phyloP scores from a whole-genome alignment of 2,113 vertebrate genomes.

The Gymnogyps californianus region DNA sequence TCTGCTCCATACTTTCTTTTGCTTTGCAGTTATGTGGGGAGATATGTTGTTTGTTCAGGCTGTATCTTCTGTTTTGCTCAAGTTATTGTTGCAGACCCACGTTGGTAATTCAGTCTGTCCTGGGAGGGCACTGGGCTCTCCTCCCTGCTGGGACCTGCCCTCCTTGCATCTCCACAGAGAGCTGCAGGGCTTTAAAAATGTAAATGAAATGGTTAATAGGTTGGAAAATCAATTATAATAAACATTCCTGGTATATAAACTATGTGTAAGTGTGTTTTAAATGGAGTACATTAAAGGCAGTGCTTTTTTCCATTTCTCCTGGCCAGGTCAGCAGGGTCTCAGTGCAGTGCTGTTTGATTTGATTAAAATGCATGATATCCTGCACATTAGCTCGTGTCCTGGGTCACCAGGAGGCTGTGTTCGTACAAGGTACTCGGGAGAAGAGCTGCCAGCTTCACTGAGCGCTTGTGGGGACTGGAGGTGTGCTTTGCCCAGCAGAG shows the following conservation, averaged over 20 bases:
- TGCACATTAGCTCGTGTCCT: neutral
- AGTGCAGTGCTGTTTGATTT: conserved; percentile 20
- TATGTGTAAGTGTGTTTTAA: conserved; percentile 46
- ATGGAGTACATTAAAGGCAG: conserved; percentile 57
- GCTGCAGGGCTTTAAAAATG: conserved; percentile 16
- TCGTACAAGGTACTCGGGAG: neutral
- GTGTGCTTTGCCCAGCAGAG: neutral
- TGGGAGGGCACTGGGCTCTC: neutral
- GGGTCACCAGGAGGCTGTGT: neutral
- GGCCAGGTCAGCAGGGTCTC: conserved; percentile 47
- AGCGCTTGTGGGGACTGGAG: neutral
- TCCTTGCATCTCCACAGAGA: neutral
- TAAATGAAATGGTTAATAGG: conserved; percentile 46
- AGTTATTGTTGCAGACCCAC: fast-evolving
- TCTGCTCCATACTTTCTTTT: neutral
- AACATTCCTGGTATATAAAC: conserved; percentile 57
- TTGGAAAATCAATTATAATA: conserved; percentile 69
- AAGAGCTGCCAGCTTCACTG: neutral
- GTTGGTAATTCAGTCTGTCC: neutral
- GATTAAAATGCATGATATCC: conserved; percentile 53
- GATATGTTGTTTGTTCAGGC: neutral
- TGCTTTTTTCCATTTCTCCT: neutral
- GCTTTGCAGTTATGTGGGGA: neutral
- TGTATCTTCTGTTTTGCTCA: neutral
- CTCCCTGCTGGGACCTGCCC: neutral